Evolutionary conservation across 2,113 vertebrate species (phyloP).

Genomic region (Piaya cayana): DNA sequence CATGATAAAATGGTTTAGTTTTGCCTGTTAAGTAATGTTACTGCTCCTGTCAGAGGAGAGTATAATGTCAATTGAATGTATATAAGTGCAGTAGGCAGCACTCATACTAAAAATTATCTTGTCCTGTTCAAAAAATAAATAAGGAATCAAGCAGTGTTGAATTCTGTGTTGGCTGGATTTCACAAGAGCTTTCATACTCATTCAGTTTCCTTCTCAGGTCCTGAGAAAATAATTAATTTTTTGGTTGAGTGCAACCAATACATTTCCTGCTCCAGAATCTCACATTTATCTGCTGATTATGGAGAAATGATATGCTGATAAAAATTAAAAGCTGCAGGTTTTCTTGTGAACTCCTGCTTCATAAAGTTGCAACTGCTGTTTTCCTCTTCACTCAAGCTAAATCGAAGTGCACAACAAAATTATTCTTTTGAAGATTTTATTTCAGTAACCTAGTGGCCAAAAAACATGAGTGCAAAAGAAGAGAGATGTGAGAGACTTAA

Average conservation of each 20-base stretch:
- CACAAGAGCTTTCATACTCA: slow-evolving; percentile 24
- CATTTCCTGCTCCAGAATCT: slow-evolving; percentile 38
- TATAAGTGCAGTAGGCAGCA: background rate
- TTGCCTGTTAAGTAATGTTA: background rate
- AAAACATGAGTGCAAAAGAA: background rate
- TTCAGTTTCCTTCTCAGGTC: slow-evolving; percentile 46
- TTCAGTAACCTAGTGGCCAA: background rate
- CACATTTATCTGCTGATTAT: background rate
- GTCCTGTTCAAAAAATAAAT: slow-evolving; percentile 29
- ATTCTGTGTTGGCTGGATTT: slow-evolving; percentile 25
- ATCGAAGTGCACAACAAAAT: background rate
- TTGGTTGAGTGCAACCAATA: slow-evolving; percentile 41
- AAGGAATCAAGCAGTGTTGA: background rate
- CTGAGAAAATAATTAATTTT: slow-evolving; percentile 54
- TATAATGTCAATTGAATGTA: background rate
- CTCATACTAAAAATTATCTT: slow-evolving; percentile 17
- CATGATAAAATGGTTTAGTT: background rate
- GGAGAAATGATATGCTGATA: background rate
- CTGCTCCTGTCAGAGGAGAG: background rate
- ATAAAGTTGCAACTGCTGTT: background rate
- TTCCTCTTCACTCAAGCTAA: background rate
- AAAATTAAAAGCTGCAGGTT: background rate
- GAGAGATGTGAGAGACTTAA: background rate
- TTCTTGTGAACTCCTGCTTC: background rate
- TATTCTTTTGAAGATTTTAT: background rate